phyloP scores from a whole-genome alignment of 2,888 invertebrate species.

The Fabriciana adippe region DNA sequence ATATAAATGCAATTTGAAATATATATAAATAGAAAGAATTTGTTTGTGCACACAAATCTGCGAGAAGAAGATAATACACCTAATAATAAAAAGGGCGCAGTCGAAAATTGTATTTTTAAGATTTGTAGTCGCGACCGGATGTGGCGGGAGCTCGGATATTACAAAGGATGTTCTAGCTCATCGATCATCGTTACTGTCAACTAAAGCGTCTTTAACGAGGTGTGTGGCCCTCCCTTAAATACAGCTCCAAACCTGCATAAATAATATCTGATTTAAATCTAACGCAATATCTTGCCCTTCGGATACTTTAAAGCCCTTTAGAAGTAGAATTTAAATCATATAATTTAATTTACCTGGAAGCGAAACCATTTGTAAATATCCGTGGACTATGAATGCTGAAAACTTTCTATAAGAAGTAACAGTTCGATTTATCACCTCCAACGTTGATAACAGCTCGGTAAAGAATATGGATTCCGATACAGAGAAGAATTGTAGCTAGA shows the following conservation, averaged over 20 bases:
- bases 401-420: no score
- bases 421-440: no score
- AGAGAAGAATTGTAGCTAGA: no score
- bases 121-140: slow-evolving; percentile 32
- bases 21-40: no score
- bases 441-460: no score
- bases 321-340: slow-evolving; percentile 2
- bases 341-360: neutral
- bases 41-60: neutral
- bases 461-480: no score
- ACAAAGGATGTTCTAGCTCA: slow-evolving; percentile 39
- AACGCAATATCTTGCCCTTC: slow-evolving; percentile 6
- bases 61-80: neutral
- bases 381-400: no score
- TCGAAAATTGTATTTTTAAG: slow-evolving; percentile 21
- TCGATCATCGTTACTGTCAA: slow-evolving; percentile 42
- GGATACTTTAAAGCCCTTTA: neutral
- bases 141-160: slow-evolving; percentile 39
- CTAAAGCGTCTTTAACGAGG: slow-evolving; percentile 32
- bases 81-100: neutral
- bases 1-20: neutral
- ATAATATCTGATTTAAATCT: slow-evolving; percentile 16
- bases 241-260: slow-evolving; percentile 23
- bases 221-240: slow-evolving; percentile 27
- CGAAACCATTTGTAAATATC: no score